These are phyloP conservation scores for Corvus hawaiiensis DNA, from an alignment of 2,113 vertebrate genomes.

Conservation along the genomic window DNA sequence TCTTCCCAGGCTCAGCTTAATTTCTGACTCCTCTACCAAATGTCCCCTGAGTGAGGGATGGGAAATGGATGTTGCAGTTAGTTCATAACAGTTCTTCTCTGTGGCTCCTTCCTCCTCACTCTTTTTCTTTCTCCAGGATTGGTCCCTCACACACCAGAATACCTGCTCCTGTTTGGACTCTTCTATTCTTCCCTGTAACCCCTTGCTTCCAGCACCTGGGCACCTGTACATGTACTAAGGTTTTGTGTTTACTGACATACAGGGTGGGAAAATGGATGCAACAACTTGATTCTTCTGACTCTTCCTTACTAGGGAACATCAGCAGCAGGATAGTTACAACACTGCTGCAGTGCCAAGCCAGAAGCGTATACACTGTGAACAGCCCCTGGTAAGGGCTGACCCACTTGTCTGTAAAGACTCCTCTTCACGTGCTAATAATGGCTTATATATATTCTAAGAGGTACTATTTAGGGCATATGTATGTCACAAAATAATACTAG, in stretches of 20 bases:
- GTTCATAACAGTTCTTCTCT: not conserved
- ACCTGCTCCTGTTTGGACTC: rapidly evolving
- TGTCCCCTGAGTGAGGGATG: rapidly evolving
- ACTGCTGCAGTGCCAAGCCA: not conserved
- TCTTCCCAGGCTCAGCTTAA: not conserved
- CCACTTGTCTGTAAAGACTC: not conserved
- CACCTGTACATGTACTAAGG: not conserved
- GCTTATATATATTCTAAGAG: not conserved
- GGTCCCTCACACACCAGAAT: not conserved
- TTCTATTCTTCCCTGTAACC: not conserved
- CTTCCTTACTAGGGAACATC: not conserved
- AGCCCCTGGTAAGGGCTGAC: not conserved
- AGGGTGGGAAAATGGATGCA: not conserved
- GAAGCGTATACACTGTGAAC: not conserved
- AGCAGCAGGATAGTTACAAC: not conserved
- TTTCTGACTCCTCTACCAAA: not conserved
- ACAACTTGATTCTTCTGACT: not conserved
- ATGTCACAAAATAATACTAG: not conserved
- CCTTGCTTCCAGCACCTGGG: not conserved
- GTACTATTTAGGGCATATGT: not conserved
- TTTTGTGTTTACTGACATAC: not conserved
- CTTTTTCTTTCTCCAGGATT: not conserved
- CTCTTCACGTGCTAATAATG: not conserved
- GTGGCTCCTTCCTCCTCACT: not conserved
- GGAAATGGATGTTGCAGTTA: not conserved